Base-by-base conservation (phyloP, 2,888 invertebrate genomes). In the Thymelicus acteon region DNA sequence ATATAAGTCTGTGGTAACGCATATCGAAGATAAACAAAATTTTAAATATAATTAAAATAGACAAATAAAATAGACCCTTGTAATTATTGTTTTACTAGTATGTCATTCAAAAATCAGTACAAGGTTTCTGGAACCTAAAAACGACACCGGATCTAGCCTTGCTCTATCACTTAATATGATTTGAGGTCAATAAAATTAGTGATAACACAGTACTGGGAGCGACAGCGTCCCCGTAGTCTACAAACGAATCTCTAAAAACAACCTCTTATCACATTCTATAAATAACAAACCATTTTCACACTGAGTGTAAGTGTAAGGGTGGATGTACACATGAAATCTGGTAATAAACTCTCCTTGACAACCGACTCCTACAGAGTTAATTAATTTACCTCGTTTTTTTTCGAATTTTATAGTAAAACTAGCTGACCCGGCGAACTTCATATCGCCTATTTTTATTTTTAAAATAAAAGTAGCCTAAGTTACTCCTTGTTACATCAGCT, bases 251-350 rank as follows among this genome's bases (percentile, higher is more conserved):
- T 86, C 85, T 89, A 87, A 88, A 89, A 87, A 85, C 86, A 86
- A 82, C 75, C 79, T 71, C 75, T 86, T 90, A 90, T 91, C 89
- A 77, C 76, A 77, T 86, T 90, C 89, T 91, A 91, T 91, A 85
- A 88, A 91, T 91, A 91, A 83, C 82, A 82, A 85, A 84, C 80
- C 78, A 82, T 78, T 75, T 84, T 86, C 85, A 85, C 85, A 82
- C 85, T 86, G 78, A 82, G 82, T 83, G 84, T 87, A 82, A 87
- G 83, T 82, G 84, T 87, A 82, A 88, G 83, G 85, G 81, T 74
- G 75, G 75, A 77, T 80, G 77, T 83, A 84, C 85, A 83, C 74
- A 8, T 31, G 19, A 57, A 37, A 58, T n/a, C 39, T 39, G 58
- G 6, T n/a, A 39, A n/a, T 58, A 58, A 39, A 39, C 7, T 58